Percentiles rank a stretch among this genome's conserved stretches.
Evolutionary conservation across 23 tunicate genomes (phyloP).

Genomic region (Halocynthia aurantium): DNA sequence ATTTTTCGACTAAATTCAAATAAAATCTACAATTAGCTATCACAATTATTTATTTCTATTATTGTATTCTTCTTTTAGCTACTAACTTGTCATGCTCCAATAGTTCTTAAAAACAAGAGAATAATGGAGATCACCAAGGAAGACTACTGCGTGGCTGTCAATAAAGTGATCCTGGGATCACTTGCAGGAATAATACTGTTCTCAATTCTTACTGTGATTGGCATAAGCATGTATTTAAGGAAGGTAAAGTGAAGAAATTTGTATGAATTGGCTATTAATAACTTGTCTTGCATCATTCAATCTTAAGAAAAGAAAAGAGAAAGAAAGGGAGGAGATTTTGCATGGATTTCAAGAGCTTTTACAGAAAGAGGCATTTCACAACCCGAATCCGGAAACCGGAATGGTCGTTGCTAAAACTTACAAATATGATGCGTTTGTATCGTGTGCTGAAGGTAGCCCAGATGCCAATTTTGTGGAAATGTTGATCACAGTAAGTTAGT

Average conservation of each 20-base stretch:
- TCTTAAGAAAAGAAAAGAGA: not conserved
- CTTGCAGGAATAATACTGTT: constrained; percentile 23
- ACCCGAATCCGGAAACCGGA: constrained; percentile 19
- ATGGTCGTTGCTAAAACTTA: not conserved
- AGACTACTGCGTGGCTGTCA: not conserved
- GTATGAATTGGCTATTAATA: not conserved
- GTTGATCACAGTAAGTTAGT: constrained; percentile 39
- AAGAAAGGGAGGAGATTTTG: constrained; percentile 50
- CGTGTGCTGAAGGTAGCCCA: constrained; percentile 19
- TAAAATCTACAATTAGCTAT: no score
- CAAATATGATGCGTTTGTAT: constrained; percentile 75
- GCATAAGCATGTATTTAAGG: constrained; percentile 9
- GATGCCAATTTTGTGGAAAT: constrained; percentile 62
- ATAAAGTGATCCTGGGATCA: constrained; percentile 13
- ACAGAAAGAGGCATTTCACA: constrained; percentile 29
- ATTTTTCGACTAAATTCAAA: no score
- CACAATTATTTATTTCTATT: no score
- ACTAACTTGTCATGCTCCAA: not conserved
- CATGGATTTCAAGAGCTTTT: constrained; percentile 55
- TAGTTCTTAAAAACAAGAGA: not conserved
- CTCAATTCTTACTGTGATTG: not conserved
- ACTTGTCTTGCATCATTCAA: no score
- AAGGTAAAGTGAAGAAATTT: constrained; percentile 12
- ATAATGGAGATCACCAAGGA: not conserved
- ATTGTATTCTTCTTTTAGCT: not conserved